Percentiles rank a stretch among this genome's conserved stretches.
Conservation (phyloP, 2,113 vertebrate genomes). For the Lipotes vexillifer region DNA sequence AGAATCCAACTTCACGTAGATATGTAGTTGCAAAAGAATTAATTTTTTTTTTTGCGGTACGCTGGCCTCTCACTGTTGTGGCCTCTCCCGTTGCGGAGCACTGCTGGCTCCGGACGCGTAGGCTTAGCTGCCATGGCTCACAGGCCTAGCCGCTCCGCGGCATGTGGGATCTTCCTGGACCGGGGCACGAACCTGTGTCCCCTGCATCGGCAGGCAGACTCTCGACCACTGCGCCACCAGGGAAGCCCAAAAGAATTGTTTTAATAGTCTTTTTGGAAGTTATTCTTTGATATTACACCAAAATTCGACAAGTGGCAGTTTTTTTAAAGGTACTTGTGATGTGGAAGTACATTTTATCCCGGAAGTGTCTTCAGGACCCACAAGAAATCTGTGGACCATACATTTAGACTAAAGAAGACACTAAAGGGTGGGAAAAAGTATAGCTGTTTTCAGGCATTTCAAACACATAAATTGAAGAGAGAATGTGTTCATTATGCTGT, state of each 20-base stretch:
- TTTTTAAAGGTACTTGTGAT: neutral
- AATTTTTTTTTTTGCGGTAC: too few relatives aligned
- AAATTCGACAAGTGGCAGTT: conserved; percentile 3
- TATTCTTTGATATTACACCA: conserved; percentile 2
- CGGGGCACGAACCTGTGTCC: too few relatives aligned
- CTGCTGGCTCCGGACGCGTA: too few relatives aligned
- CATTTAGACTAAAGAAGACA: neutral
- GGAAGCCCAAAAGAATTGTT: neutral
- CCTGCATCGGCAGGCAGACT: too few relatives aligned
- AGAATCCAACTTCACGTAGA: neutral
- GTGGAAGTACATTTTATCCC: neutral
- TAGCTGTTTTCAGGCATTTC: neutral
- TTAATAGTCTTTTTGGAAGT: neutral
- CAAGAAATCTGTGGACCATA: neutral
- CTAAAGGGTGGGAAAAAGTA: neutral
- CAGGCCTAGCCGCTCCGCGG: too few relatives aligned
- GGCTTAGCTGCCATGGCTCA: too few relatives aligned
- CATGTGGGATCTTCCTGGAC: too few relatives aligned
- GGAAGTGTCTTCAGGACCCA: neutral
- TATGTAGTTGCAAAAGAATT: neutral
- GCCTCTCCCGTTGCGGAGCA: too few relatives aligned
- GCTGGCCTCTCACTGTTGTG: too few relatives aligned
- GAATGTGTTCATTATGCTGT: neutral
- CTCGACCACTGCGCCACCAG: too few relatives aligned
- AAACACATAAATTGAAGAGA: neutral